Evolutionary conservation across 2,888 invertebrate species (phyloP).

Genomic region (Microctonus aethiopoides): DNA sequence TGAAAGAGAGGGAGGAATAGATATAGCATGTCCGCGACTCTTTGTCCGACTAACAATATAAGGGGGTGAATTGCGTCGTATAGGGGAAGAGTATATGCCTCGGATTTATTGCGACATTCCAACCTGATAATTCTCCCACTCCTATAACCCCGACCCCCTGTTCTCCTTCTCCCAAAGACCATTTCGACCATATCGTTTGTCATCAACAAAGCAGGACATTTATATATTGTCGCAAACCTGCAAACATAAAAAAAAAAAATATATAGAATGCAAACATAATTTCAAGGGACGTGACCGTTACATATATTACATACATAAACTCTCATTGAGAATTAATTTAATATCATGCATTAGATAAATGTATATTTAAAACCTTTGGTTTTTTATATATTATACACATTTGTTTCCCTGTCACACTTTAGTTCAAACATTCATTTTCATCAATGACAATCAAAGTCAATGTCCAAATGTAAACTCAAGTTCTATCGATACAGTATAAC

Average conservation of each 20-base stretch:
- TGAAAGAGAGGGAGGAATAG: slow-evolving; percentile 32
- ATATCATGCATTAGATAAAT: not conserved
- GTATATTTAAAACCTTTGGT: not conserved
- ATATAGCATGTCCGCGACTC: slow-evolving; percentile 47
- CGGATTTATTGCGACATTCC: slow-evolving; percentile 65
- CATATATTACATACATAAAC: not conserved
- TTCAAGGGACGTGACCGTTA: not conserved
- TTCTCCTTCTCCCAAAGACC: not conserved
- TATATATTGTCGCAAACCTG: slow-evolving; percentile 22
- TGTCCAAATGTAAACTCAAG: not conserved
- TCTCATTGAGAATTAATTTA: not conserved
- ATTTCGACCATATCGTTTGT: slow-evolving; percentile 48
- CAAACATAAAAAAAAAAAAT: not conserved
- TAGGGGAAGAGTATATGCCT: slow-evolving; percentile 53
- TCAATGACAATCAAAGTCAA: slow-evolving; percentile 19
- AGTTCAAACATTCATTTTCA: slow-evolving; percentile 7
- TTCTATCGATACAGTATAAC: not conserved
- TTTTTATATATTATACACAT: not conserved
- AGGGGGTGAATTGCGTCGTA: slow-evolving; percentile 57
- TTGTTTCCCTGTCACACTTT: not conserved
- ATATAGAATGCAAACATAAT: not conserved
- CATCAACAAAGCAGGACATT: slow-evolving; percentile 43
- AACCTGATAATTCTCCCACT: slow-evolving; percentile 60
- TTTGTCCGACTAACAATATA: slow-evolving; percentile 65
- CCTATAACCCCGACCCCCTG: not conserved